Conservation (phyloP, 2,113 vertebrate genomes). For the Neolamprologus hecqui region DNA sequence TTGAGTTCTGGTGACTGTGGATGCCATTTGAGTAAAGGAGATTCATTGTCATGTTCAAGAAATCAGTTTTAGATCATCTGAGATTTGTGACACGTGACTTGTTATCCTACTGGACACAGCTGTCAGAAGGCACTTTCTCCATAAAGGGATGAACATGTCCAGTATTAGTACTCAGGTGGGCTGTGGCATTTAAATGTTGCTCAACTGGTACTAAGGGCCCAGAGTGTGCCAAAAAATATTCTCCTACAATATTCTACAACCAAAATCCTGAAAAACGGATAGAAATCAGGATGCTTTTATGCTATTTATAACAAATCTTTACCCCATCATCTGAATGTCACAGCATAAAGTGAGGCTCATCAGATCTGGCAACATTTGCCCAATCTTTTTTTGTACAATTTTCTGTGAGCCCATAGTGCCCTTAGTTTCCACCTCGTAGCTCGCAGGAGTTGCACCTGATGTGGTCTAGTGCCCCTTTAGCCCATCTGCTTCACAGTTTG, state of each 20-base stretch:
- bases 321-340: background rate
- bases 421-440: background rate
- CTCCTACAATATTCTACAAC: background rate
- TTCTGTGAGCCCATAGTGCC: background rate
- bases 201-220: background rate
- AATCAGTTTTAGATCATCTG: background rate
- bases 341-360: background rate
- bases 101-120: background rate
- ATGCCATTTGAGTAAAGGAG: background rate
- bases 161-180: background rate
- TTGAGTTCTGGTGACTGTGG: background rate
- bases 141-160: background rate
- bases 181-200: background rate
- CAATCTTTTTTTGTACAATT: background rate
- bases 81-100: background rate
- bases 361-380: background rate
- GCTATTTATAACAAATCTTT: background rate
- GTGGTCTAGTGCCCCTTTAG: background rate
- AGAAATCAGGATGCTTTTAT: background rate
- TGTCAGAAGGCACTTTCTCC: background rate
- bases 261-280: background rate
- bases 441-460: background rate
- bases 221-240: background rate
- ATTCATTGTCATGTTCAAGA: background rate
- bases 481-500: background rate